These are phyloP conservation scores for Zele albiditarsus DNA, from an alignment of 2,888 invertebrate species.

Conservation along the genomic window DNA sequence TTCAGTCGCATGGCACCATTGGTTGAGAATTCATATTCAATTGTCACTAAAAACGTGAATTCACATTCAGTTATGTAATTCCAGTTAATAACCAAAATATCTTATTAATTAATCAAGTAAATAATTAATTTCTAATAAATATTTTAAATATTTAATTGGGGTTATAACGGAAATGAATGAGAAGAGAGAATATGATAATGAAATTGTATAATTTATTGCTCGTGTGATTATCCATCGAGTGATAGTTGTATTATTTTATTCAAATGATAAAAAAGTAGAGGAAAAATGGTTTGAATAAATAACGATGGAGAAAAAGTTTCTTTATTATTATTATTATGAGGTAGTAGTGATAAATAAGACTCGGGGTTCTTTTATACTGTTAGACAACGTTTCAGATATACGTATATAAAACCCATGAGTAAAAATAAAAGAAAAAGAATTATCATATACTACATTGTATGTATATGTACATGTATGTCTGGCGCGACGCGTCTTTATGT, in stretches of 20 bases:
- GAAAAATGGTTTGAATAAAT: neutral
- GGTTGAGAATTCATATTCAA: neutral
- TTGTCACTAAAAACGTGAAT: neutral
- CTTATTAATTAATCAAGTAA: neutral
- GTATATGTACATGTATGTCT: neutral
- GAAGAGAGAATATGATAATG: neutral
- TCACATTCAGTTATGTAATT: neutral
- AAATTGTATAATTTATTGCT: neutral
- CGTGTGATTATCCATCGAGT: neutral
- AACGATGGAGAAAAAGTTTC: neutral
- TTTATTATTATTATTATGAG: neutral
- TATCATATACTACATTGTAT: neutral
- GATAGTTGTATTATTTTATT: neutral
- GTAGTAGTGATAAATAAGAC: neutral
- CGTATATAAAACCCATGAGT: neutral
- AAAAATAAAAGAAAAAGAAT: neutral
- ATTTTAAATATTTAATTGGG: neutral
- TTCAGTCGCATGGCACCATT: neutral
- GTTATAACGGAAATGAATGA: neutral
- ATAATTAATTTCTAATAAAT: neutral
- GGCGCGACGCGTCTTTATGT: slow-evolving; percentile 15
- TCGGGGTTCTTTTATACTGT: neutral
- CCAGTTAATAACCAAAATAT: neutral
- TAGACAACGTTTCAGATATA: neutral
- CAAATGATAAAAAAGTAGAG: neutral